A percentile compares a stretch with the other conserved stretches of the same genome.
Conservation (phyloP, 2,113 vertebrate genomes). For the Misgurnus anguillicaudatus region DNA sequence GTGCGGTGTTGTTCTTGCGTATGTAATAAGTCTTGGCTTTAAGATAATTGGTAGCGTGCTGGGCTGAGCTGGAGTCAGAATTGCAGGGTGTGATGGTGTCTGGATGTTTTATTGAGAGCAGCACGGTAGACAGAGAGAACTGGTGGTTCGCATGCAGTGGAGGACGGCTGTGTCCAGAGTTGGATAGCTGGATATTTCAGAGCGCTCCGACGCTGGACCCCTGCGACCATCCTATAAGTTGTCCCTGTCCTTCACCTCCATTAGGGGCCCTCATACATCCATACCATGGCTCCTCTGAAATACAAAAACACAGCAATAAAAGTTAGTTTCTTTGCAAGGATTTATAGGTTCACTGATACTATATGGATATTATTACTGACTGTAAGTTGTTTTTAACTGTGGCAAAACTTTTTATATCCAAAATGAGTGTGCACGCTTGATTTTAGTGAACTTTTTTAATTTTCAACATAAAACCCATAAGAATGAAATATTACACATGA, state of each 20-base stretch:
- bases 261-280: neutral
- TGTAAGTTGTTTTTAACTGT: no score
- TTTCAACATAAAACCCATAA: no score
- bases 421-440: no score
- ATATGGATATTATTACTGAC: no score
- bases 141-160: conserved; percentile 53
- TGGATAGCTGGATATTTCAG: conserved; percentile 43
- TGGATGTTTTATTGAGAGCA: conserved; percentile 39
- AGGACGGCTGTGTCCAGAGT: conserved; percentile 50
- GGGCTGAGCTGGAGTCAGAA: conserved; percentile 3
- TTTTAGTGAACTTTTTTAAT: no score
- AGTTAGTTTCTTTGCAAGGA: no score
- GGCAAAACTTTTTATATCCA: no score
- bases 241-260: conserved; percentile 59
- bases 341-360: no score
- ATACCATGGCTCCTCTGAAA: conserved; percentile 24
- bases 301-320: conserved; percentile 11
- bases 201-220: conserved; percentile 53
- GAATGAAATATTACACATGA: no score
- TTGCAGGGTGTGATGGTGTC: neutral
- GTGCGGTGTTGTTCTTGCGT: conserved; percentile 13
- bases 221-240: conserved; percentile 39
- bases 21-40: conserved; percentile 25
- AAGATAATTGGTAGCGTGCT: conserved; percentile 7
- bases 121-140: conserved; percentile 45